phyloP scores from a whole-genome alignment of 2,113 vertebrate genomes.

The Scartelaos histophorus region DNA sequence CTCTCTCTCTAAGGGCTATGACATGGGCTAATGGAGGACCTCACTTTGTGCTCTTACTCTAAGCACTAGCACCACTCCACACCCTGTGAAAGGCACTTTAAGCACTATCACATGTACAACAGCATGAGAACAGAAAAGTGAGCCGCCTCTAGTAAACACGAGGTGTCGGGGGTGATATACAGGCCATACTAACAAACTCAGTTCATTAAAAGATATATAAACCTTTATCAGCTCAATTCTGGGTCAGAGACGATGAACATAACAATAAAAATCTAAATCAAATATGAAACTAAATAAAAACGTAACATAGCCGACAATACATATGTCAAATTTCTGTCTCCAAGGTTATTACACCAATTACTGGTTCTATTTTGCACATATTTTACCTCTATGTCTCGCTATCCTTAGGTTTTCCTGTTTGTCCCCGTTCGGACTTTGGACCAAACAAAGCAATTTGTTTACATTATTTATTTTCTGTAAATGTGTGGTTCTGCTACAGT shows the following conservation, averaged over 20 bases:
- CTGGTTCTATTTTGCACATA: too few species aligned
- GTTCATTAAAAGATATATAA: not conserved
- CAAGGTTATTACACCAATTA: too few species aligned
- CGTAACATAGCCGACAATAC: too few species aligned
- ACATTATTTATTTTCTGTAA: too few species aligned
- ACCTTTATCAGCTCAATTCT: not conserved
- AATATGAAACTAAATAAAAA: not conserved
- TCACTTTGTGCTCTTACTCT: conserved; percentile 28
- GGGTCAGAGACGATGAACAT: not conserved
- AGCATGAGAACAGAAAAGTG: conserved; percentile 18
- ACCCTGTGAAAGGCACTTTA: conserved; percentile 43
- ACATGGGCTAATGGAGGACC: conserved; percentile 37
- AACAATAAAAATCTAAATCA: not conserved
- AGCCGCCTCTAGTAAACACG: conserved; percentile 10
- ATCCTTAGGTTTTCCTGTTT: too few species aligned
- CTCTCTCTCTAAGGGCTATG: conserved; percentile 25
- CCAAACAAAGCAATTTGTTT: too few species aligned
- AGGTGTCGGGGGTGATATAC: not conserved
- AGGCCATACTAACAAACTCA: not conserved
- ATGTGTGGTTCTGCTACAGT: too few species aligned
- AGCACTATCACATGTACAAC: conserved; percentile 41
- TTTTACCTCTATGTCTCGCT: not conserved
- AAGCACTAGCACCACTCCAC: conserved; percentile 50
- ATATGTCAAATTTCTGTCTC: not conserved
- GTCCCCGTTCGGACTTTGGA: too few species aligned